Evolutionary conservation across 2,888 invertebrate genomes (phyloP), one percentile per base, ranked within the genome.

Genomic region (Kuschelorhynchus macadamiae): DNA sequence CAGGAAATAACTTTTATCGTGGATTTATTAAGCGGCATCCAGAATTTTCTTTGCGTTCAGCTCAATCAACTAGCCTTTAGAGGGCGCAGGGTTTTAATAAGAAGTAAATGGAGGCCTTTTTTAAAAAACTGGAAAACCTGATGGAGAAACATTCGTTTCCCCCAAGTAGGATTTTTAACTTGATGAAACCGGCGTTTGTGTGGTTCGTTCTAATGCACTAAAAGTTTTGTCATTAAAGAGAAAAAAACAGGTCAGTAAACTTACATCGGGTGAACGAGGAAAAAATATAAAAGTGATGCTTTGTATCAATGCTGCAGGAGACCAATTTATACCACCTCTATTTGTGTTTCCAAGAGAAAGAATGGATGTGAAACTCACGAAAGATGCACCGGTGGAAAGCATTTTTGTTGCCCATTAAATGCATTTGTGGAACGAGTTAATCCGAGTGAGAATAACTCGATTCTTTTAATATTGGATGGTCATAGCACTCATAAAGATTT

Each of bases 171-270:
- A 47, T 47, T 18, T 47, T 25, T 12, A 18, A 46, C 21, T 17
- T 11, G 46, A 46, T 4, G 46, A 46, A 20, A 46, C 46, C 4
- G 2, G 7, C 17, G 46, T 46, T 18, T 46, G 8, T 18, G 21
- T 20, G 17, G 46, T 46, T 3, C 46, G 14, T 20, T 11, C 17
- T 7, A 36, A 36, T 36, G 21, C n/a, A 5, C 18, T 9, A 8
- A 46, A 46, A 5, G 46, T 47, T 18, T 21, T 47, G 47, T 18
- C 47, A 1, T 1, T 47, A 11, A 47, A 47, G 9, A 18, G 20
- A 14, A 47, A 47, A 47, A 47, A 47, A 47, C 47, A 47, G 9
- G 47, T 47, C n/a, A 47, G 47, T 12, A 47, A 47, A 9, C 14
- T 47, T 11, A 47, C 47, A 2, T 47, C 47, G 9, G 20, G 47